A percentile compares a stretch with the other conserved stretches of the same genome.
phyloP scores from a whole-genome alignment of 2,797 vertebrate genomes.

The Amblyraja radiata region DNA sequence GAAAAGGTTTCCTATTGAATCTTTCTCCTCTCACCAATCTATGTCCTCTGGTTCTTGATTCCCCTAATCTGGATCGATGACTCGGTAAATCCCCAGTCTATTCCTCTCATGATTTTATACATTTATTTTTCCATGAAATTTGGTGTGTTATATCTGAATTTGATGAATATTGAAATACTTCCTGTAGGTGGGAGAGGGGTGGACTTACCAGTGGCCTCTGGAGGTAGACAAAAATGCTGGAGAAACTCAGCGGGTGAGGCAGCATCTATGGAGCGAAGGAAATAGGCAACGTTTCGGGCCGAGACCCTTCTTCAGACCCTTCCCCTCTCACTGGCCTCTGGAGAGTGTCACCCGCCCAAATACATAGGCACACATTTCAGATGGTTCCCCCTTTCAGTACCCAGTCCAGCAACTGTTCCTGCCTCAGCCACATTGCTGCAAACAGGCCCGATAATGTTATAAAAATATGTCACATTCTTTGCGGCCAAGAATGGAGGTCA shows the following conservation, averaged over 20 bases:
- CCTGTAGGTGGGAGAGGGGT: not conserved
- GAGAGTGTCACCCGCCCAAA: not conserved
- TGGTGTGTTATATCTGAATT: not conserved
- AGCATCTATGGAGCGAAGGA: too few species aligned
- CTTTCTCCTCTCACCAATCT: too few species aligned
- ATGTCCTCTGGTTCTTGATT: too few species aligned
- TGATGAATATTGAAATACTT: not conserved
- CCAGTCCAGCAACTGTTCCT: not conserved
- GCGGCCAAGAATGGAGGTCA: slow-evolving; percentile 45
- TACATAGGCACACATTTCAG: not conserved
- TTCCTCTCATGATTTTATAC: too few species aligned
- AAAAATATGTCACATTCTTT: slow-evolving; percentile 49
- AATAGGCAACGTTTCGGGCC: too few species aligned
- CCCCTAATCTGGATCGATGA: too few species aligned
- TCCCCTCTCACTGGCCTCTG: not conserved
- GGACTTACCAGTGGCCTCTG: not conserved
- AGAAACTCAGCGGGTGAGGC: too few species aligned
- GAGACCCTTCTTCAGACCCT: too few species aligned
- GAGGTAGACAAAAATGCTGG: not conserved
- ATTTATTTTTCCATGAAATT: not conserved
- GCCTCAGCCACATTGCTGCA: slow-evolving; percentile 41
- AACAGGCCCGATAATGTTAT: slow-evolving; percentile 44
- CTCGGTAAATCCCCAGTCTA: too few species aligned
- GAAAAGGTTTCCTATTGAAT: too few species aligned
- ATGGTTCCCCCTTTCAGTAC: not conserved